Conservation (phyloP, 2,113 vertebrate species). For the Planiliza haematocheilus region DNA sequence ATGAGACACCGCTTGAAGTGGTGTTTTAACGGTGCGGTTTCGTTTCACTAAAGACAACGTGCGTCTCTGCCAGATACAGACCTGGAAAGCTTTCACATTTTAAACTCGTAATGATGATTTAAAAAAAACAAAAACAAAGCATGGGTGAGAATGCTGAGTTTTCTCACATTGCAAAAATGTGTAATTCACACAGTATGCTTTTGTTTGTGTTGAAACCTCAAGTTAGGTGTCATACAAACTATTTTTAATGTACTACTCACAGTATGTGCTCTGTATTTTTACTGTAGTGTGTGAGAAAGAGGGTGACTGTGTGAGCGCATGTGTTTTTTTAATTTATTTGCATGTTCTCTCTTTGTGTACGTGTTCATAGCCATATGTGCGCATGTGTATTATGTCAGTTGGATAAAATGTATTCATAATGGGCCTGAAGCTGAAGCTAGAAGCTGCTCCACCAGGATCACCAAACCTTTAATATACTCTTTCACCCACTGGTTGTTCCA, state of each 20-base stretch:
- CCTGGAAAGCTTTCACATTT: constrained; percentile 17
- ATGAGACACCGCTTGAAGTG: background rate
- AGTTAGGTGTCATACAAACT: constrained; percentile 5
- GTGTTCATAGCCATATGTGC: constrained; percentile 20
- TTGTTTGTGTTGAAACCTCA: constrained; percentile 48
- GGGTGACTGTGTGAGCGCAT: constrained; percentile 31
- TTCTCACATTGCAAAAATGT: constrained; percentile 36
- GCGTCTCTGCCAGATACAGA: constrained; percentile 10
- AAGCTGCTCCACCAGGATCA: constrained; percentile 49
- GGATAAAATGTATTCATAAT: constrained; percentile 32
- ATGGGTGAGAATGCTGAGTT: constrained; percentile 39
- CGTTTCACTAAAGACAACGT: background rate
- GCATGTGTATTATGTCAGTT: constrained; percentile 57
- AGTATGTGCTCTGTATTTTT: background rate
- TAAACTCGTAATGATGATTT: background rate
- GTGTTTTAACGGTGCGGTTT: background rate
- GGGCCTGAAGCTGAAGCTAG: constrained; percentile 39
- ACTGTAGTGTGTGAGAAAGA: background rate
- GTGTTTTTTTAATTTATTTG: constrained; percentile 44
- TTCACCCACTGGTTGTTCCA: constrained; percentile 43
- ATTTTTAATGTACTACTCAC: constrained; percentile 12
- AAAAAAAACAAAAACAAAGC: background rate
- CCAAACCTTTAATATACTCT: constrained; percentile 28
- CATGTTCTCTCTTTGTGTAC: constrained; percentile 49
- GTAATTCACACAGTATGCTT: constrained; percentile 42